These are phyloP conservation scores for Campopleginae sp. DNA, from an alignment of 2,888 invertebrate species.

Conservation along the genomic window DNA sequence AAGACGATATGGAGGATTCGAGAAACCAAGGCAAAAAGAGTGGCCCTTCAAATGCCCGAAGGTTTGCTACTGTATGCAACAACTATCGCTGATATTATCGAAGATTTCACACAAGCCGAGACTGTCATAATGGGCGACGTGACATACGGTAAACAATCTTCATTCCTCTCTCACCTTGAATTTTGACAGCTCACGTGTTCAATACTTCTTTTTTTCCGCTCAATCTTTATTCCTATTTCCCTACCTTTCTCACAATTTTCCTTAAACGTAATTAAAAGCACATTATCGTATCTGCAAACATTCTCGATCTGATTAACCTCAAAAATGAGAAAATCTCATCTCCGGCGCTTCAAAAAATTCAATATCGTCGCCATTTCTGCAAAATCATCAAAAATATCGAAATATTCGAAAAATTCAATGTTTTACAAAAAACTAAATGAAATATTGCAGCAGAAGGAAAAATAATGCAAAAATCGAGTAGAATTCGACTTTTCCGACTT, in stretches of 20 bases:
- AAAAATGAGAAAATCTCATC: not conserved
- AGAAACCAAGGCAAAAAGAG: constrained; percentile 92
- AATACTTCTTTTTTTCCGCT: too few species aligned
- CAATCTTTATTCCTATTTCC: too few species aligned
- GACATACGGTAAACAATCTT: constrained; percentile 89
- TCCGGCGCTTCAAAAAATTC: too few species aligned
- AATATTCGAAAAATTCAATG: too few species aligned
- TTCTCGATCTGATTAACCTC: not conserved
- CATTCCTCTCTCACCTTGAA: constrained; percentile 18
- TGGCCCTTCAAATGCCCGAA: constrained; percentile 99
- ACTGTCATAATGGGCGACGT: constrained; percentile 99
- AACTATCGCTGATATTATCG: constrained; percentile 96
- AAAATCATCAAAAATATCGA: too few species aligned
- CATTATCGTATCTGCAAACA: not conserved
- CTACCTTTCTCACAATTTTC: too few species aligned
- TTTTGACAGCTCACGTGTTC: not conserved
- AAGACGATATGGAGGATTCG: constrained; percentile 99
- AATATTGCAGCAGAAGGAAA: too few species aligned
- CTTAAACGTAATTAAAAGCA: too few species aligned
- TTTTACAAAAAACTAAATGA: too few species aligned
- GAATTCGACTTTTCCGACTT: too few species aligned
- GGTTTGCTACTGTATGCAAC: constrained; percentile 97
- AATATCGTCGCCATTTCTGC: too few species aligned
- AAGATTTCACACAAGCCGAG: constrained; percentile 94
- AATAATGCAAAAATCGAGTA: too few species aligned